phyloP scores from a whole-genome alignment of 2,113 vertebrate species.

The Sisor rabdophorus region DNA sequence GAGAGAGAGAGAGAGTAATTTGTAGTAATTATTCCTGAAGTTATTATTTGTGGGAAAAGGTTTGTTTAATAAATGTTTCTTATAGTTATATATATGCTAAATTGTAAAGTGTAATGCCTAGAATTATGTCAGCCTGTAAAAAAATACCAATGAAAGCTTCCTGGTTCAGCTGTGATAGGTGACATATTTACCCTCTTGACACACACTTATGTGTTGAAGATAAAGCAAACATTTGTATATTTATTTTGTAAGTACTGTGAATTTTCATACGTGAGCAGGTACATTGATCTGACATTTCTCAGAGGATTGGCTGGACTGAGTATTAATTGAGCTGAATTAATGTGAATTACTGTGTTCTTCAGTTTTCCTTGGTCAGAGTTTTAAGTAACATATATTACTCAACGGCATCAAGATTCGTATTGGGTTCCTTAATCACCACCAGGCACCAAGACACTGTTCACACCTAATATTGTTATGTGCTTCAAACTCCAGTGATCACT shows the following conservation, averaged over 20 bases:
- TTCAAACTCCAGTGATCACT: not conserved
- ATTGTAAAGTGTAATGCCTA: not conserved
- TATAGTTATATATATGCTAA: too few species aligned
- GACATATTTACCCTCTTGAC: too few species aligned
- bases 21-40: too few species aligned
- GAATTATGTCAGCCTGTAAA: not conserved
- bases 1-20: too few species aligned
- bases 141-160: not conserved
- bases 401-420: not conserved
- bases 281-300: not conserved
- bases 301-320: not conserved
- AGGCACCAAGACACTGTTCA: not conserved
- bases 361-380: not conserved
- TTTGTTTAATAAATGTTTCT: too few species aligned
- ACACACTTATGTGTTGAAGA: too few species aligned
- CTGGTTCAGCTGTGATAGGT: too few species aligned
- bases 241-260: too few species aligned
- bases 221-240: too few species aligned
- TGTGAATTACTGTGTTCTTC: not conserved
- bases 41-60: too few species aligned
- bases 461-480: not conserved
- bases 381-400: not conserved
- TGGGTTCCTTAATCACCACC: not conserved
- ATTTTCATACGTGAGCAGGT: not conserved
- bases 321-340: not conserved